These are phyloP conservation scores for Leptopilina clavipes DNA, from an alignment of 1,140 invertebrate genomes.

Conservation along the genomic window DNA sequence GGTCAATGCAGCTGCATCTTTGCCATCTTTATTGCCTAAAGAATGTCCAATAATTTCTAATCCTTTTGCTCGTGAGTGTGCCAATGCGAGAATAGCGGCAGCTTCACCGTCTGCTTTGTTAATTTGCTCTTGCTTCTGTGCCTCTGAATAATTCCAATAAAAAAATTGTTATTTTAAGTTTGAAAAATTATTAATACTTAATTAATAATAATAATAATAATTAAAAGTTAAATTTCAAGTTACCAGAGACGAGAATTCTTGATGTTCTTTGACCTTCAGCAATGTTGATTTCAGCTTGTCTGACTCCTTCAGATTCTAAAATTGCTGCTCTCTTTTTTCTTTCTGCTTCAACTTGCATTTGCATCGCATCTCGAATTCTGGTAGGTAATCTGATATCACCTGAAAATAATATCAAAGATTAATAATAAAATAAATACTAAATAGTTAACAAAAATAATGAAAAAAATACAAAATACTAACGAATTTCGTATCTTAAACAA, in stretches of 20 bases:
- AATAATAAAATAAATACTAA: background rate
- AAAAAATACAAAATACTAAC: constrained; percentile 78
- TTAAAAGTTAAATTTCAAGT: constrained; percentile 41
- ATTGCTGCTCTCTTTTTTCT: constrained; percentile 96
- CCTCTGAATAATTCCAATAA: constrained; percentile 79
- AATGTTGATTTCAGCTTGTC: constrained; percentile 97
- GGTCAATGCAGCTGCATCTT: constrained; percentile 92
- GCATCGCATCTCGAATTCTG: constrained; percentile 98
- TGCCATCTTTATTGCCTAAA: constrained; percentile 81
- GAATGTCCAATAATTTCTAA: constrained; percentile 85
- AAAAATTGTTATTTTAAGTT: constrained; percentile 13
- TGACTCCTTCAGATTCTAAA: constrained; percentile 95
- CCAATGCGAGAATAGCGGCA: constrained; percentile 88
- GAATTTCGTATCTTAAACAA: constrained; percentile 98
- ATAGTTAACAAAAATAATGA: no score
- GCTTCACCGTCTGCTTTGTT: constrained; percentile 92
- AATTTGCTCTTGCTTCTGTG: constrained; percentile 89
- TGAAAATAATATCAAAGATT: constrained; percentile 60
- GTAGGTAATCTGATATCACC: constrained; percentile 94
- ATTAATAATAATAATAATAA: background rate
- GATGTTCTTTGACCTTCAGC: constrained; percentile 96
- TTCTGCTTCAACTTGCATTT: constrained; percentile 99
- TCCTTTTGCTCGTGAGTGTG: constrained; percentile 87
- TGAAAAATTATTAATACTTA: constrained; percentile 16
- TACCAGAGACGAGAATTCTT: constrained; percentile 94